A percentile compares a stretch with the other conserved stretches of the same genome.
Conservation (phyloP, 2,888 invertebrate genomes). For the Coelopa pilipes region DNA sequence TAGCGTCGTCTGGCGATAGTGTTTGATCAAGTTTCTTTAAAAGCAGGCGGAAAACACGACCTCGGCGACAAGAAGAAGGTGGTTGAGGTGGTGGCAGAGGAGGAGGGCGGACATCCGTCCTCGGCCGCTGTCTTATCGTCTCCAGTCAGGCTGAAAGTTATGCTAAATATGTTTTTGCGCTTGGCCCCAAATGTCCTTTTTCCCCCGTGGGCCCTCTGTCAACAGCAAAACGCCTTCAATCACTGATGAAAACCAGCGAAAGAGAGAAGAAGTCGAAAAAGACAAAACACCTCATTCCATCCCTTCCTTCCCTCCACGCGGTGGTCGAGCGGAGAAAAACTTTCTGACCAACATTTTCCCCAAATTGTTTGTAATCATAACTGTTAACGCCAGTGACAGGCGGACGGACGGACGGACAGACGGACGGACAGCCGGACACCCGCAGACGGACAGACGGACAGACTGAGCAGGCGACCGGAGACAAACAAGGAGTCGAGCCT, state of each 20-base stretch:
- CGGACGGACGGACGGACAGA: background rate
- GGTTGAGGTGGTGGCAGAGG: background rate
- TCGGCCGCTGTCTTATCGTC: background rate
- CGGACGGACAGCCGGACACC: background rate
- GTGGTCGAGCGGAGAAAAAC: background rate
- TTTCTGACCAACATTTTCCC: constrained; percentile 11
- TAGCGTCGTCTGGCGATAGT: background rate
- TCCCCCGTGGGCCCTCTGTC: background rate
- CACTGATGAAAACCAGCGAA: background rate
- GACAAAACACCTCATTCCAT: no score
- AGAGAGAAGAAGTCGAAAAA: background rate
- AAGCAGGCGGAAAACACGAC: background rate
- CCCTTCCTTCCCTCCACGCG: background rate
- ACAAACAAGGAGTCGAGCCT: no score
- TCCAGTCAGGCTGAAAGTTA: background rate
- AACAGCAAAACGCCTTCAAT: constrained; percentile 13
- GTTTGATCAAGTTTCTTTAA: background rate
- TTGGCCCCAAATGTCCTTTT: background rate
- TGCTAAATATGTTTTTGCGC: background rate
- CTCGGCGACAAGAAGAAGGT: background rate
- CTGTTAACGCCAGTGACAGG: background rate
- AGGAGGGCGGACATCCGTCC: background rate
- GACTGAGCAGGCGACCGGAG: no score
- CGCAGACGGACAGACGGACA: background rate
- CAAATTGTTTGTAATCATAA: constrained; percentile 14